Base-by-base conservation (phyloP, 2,797 vertebrate species). In the Notamacropus eugenii region DNA sequence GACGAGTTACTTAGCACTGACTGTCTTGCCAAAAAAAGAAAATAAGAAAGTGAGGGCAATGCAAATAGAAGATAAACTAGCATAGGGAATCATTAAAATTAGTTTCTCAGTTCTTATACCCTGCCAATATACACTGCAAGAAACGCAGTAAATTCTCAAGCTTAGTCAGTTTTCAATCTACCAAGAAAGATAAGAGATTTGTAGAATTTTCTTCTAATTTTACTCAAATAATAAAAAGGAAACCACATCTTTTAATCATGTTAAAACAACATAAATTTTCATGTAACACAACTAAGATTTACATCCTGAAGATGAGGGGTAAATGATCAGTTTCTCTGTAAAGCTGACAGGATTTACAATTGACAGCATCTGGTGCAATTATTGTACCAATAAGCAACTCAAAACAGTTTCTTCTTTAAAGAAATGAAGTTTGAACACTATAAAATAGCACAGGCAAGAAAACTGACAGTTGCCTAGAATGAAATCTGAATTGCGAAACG, bases 401-500 rank as follows among this genome's bases (percentile, higher is more conserved):
- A 94, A 97, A 96, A 92, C 92, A 93, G 29, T 95, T 96, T 97
- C 97, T 97, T 92, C 93, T 96, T 97, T 95, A 93, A 94, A 93
- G 93, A 93, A 58, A 95, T 82, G 97, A 97, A 94, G 90, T 97
- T 96, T 95, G 94, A 98, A 96, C 92, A 96, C 95, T 95, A 94
- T 93, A 97, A 97, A 97, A 98, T 95, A 96, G 90, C 91, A 93
- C 58, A 52, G 93, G 91, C 95, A 97, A 91, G 96, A 97, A 97
- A 96, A 95, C 93, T 93, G 95, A 94, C 96, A 97, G 93, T 96
- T 95, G 96, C 92, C 96, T 94, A 91, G 95, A 97, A 95, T 97
- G 95, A 97, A 96, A 95, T 97, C 87, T 97, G 97, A 96, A 67
- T 96, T 96, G 95, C 96, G 97, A 97, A 94, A 97, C 96, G 96